These are phyloP conservation scores for Pangasianodon gigas DNA, from an alignment of 2,113 vertebrate species.

Conservation along the genomic window DNA sequence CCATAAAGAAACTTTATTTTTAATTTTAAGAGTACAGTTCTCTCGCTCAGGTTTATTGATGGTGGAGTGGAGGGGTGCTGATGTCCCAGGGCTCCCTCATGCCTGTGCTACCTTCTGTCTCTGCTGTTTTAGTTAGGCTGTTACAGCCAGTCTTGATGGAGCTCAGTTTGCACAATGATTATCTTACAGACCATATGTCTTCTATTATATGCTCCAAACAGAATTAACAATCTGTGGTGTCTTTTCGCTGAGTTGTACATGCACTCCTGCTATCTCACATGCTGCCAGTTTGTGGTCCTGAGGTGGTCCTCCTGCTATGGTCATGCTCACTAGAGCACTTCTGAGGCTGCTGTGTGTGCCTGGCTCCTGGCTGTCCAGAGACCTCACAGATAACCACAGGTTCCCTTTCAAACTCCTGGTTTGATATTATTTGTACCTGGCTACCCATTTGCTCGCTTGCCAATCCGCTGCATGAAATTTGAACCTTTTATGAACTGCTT, in stretches of 20 bases:
- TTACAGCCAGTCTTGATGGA: background rate
- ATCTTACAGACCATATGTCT: slow-evolving; percentile 14
- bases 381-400: background rate
- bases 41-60: background rate
- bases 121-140: background rate
- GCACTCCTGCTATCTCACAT: background rate
- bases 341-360: background rate
- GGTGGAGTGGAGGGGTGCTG: background rate
- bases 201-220: background rate
- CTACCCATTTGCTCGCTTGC: background rate
- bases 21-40: background rate
- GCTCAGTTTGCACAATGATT: slow-evolving; percentile 18
- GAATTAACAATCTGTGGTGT: slow-evolving; percentile 4
- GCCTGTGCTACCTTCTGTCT: background rate
- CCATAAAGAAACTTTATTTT: background rate
- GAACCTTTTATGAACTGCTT: background rate
- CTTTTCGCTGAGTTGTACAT: slow-evolving; percentile 13
- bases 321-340: background rate
- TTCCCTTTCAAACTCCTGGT: background rate
- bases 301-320: slow-evolving; percentile 12
- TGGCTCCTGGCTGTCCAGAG: background rate
- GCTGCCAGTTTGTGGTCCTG: slow-evolving; percentile 8
- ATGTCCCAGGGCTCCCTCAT: background rate
- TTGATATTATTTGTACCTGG: background rate
- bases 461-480: background rate